phyloP scores from a whole-genome alignment of 2,888 invertebrate genomes.

The Lymantria monacha region DNA sequence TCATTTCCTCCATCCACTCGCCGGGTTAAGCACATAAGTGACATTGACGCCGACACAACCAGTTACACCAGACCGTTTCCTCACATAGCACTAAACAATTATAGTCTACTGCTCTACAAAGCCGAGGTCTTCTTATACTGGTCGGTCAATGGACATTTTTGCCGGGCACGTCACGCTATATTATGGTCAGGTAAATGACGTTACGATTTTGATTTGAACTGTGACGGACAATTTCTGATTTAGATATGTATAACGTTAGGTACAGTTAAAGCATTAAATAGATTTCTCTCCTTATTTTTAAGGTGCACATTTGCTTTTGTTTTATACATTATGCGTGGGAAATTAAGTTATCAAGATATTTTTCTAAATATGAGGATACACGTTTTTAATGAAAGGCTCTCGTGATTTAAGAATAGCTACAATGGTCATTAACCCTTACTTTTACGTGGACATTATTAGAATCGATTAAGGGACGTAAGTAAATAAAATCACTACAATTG shows the following conservation, averaged over 20 bases:
- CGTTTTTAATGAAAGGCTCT: too few relatives aligned
- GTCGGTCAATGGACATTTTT: constrained; percentile 55
- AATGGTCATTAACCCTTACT: too few relatives aligned
- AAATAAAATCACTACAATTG: too few relatives aligned
- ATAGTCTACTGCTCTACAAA: constrained; percentile 30
- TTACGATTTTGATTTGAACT: constrained; percentile 66
- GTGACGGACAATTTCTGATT: constrained; percentile 51
- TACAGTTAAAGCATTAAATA: constrained; percentile 16
- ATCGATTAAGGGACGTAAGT: too few relatives aligned
- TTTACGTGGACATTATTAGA: too few relatives aligned
- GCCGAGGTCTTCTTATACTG: constrained; percentile 47
- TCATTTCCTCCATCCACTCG: constrained; percentile 81
- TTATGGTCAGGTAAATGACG: constrained; percentile 71
- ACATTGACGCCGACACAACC: constrained; percentile 75
- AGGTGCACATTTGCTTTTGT: neutral
- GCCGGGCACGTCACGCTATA: constrained; percentile 58
- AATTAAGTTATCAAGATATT: too few relatives aligned
- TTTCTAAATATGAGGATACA: too few relatives aligned
- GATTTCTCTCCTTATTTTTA: neutral
- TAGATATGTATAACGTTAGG: constrained; percentile 33
- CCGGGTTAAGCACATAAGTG: constrained; percentile 82
- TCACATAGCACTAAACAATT: constrained; percentile 35
- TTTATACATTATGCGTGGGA: too few relatives aligned
- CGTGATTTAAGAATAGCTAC: too few relatives aligned
- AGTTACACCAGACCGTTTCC: constrained; percentile 46